Conservation (phyloP, 2,113 vertebrate genomes). For the Pelodiscus sinensis region DNA sequence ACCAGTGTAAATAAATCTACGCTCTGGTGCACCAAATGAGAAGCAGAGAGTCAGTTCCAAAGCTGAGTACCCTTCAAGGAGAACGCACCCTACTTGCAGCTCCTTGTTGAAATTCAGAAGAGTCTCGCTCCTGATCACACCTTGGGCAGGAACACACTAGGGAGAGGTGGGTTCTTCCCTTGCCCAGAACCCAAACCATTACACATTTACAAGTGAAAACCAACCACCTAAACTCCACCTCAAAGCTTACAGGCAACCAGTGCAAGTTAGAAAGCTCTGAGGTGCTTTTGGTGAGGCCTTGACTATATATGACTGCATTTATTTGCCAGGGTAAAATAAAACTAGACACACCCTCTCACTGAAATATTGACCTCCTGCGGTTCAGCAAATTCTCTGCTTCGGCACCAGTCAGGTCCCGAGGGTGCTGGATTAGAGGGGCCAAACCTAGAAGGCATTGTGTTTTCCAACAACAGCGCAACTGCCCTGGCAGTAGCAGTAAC, state of each 20-base stretch:
- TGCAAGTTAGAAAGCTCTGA: background rate
- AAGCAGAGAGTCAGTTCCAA: background rate
- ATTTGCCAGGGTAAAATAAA: too few relatives aligned
- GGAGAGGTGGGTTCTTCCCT: background rate
- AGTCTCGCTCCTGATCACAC: background rate
- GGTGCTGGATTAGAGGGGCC: too few relatives aligned
- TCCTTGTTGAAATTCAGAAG: background rate
- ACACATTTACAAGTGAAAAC: background rate
- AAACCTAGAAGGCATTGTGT: background rate
- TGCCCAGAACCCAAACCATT: background rate
- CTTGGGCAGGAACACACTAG: background rate
- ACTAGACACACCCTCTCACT: too few relatives aligned
- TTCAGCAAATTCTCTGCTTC: too few relatives aligned
- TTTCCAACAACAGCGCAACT: background rate
- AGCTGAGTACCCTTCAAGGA: background rate
- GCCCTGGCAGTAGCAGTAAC: background rate
- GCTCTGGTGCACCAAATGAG: background rate
- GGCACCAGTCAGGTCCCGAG: too few relatives aligned
- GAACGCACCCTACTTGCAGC: background rate
- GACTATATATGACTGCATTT: background rate
- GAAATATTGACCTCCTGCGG: too few relatives aligned
- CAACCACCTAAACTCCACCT: background rate
- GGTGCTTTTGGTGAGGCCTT: background rate
- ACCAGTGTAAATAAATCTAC: background rate
- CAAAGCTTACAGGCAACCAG: background rate